These are phyloP conservation scores for Triplophysa bombifrons DNA, from an alignment of 2,797 vertebrate species.

Conservation along the genomic window DNA sequence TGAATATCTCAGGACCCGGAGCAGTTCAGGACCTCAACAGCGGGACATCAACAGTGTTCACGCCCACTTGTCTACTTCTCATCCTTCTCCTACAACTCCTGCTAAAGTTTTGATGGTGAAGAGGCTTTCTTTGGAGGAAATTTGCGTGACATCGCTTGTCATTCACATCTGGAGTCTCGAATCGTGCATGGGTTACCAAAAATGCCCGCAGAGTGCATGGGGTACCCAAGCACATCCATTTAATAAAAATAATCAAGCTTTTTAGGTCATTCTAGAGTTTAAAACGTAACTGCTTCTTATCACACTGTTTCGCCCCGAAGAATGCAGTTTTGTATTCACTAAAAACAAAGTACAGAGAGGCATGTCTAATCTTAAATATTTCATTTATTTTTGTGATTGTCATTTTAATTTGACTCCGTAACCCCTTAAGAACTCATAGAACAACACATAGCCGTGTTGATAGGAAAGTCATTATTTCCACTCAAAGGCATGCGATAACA, in stretches of 20 bases:
- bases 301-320: slow-evolving; percentile 51
- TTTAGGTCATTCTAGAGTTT: slow-evolving; percentile 55
- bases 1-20: slow-evolving; percentile 77
- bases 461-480: slow-evolving; percentile 22
- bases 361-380: slow-evolving; percentile 48
- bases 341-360: slow-evolving; percentile 43
- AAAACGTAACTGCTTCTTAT: slow-evolving; percentile 62
- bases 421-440: slow-evolving; percentile 35
- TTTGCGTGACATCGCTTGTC: slow-evolving; percentile 52
- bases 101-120: slow-evolving; percentile 91
- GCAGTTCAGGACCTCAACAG: slow-evolving; percentile 92
- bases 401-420: slow-evolving; percentile 48
- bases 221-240: slow-evolving; percentile 69
- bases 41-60: slow-evolving; percentile 76
- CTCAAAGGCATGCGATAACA: slow-evolving; percentile 21
- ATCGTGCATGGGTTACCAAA: slow-evolving; percentile 62
- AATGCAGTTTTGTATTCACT: slow-evolving; percentile 38
- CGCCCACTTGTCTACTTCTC: slow-evolving; percentile 85
- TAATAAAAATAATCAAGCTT: slow-evolving; percentile 65
- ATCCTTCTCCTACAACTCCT: slow-evolving; percentile 82
- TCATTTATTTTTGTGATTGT: slow-evolving; percentile 50
- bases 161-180: slow-evolving; percentile 71
- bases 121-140: slow-evolving; percentile 54
- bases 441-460: neutral
- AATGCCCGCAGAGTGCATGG: slow-evolving; percentile 61